These are phyloP conservation scores for Sturmia bella DNA, from an alignment of 2,888 invertebrate species.

Conservation along the genomic window DNA sequence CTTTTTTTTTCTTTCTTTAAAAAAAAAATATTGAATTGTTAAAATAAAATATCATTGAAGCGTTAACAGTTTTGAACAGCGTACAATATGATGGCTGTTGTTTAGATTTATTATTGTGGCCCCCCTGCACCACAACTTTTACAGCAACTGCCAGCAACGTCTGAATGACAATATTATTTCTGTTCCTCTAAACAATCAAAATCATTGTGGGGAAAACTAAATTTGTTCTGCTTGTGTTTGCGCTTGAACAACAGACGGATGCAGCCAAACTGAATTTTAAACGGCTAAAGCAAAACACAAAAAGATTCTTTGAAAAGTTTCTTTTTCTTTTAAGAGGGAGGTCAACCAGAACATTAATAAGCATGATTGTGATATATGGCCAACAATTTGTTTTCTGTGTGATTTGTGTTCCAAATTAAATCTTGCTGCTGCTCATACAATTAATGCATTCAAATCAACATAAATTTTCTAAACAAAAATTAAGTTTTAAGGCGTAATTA, in stretches of 20 bases:
- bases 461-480: background rate
- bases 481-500: no score
- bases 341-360: constrained; percentile 61
- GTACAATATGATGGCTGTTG: background rate
- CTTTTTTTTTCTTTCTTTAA: background rate
- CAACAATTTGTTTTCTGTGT: constrained; percentile 26
- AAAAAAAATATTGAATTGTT: constrained; percentile 16
- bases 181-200: constrained; percentile 19
- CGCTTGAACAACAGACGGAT: constrained; percentile 3
- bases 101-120: background rate
- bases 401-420: constrained; percentile 29
- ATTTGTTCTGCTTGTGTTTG: constrained; percentile 30
- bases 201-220: constrained; percentile 26
- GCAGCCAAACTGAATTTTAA: constrained; percentile 12
- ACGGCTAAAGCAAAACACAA: constrained; percentile 6
- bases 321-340: constrained; percentile 28
- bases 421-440: background rate
- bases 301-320: constrained; percentile 30
- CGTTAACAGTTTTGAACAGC: constrained; percentile 17
- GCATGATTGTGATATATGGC: constrained; percentile 42
- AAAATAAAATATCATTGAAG: constrained; percentile 48
- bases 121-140: constrained; percentile 12
- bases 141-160: constrained; percentile 7
- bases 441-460: background rate
- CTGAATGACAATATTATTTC: constrained; percentile 24